phyloP scores from a whole-genome alignment of 2,888 invertebrate genomes.

The Alviniconcha strummeri region DNA sequence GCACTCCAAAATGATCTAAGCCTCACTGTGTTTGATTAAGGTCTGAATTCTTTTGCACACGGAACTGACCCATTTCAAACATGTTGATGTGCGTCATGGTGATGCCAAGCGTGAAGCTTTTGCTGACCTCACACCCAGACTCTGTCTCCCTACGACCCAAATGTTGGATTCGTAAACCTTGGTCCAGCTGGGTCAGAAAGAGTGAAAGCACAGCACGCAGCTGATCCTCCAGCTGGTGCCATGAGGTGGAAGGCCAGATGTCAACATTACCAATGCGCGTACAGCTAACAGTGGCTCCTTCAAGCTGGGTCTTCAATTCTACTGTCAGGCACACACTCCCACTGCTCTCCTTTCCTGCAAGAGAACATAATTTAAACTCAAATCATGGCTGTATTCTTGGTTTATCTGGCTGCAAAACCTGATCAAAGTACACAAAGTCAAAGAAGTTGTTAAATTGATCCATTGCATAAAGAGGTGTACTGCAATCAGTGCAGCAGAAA shows the following conservation, averaged over 20 bases:
- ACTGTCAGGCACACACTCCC: slow-evolving; percentile 34
- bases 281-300: slow-evolving; percentile 37
- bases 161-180: slow-evolving; percentile 64
- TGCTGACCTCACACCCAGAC: slow-evolving; percentile 12
- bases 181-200: slow-evolving; percentile 61
- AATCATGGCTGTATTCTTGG: too few relatives aligned
- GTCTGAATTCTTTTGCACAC: too few relatives aligned
- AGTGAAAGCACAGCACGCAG: slow-evolving; percentile 50
- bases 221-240: slow-evolving; percentile 58
- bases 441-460: too few relatives aligned
- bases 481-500: neutral
- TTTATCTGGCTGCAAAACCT: too few relatives aligned
- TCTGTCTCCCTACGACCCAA: slow-evolving; percentile 60
- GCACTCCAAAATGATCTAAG: neutral
- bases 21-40: neutral
- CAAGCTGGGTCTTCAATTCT: slow-evolving; percentile 39
- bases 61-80: slow-evolving; percentile 55
- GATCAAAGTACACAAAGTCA: too few relatives aligned
- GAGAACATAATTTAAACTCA: neutral
- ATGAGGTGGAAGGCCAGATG: slow-evolving; percentile 27
- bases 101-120: slow-evolving; percentile 57
- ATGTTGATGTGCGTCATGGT: slow-evolving; percentile 56
- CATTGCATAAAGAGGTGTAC: neutral
- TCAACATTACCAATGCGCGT: slow-evolving; percentile 35
- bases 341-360: slow-evolving; percentile 28